Evolutionary conservation across 1,140 invertebrate genomes (phyloP).

Genomic region (Leptonema lineaticorne): DNA sequence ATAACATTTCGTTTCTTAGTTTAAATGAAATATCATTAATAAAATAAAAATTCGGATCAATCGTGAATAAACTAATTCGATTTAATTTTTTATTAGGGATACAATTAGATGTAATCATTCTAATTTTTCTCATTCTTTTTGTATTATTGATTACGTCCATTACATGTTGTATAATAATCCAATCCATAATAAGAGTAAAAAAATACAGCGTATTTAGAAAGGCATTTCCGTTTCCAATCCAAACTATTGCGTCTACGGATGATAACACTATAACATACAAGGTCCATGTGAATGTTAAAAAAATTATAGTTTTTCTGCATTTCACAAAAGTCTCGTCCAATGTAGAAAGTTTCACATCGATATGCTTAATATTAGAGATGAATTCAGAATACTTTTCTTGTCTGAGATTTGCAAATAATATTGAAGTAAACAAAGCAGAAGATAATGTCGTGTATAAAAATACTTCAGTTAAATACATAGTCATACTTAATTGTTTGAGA

Average conservation of each 20-base stretch:
- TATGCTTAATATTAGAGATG: not conserved
- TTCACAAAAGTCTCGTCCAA: not conserved
- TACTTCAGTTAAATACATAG: not conserved
- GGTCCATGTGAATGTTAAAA: not conserved
- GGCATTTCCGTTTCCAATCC: conserved; percentile 1
- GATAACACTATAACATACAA: not conserved
- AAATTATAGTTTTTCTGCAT: not conserved
- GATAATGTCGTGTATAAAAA: not conserved
- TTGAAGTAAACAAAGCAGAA: not conserved
- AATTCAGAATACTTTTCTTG: not conserved
- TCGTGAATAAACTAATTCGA: too few relatives aligned
- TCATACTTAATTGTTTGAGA: not conserved
- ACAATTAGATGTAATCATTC: too few relatives aligned
- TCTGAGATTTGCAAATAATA: not conserved
- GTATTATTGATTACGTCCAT: not conserved
- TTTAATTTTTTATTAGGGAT: too few relatives aligned
- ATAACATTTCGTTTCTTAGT: too few relatives aligned
- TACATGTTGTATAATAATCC: not conserved
- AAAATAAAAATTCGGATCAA: too few relatives aligned
- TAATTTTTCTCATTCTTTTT: not conserved
- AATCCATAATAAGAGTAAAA: not conserved
- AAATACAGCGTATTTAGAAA: not conserved
- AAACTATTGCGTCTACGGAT: not conserved
- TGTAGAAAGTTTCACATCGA: not conserved
- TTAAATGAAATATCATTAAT: too few relatives aligned